Evolutionary conservation across 2,113 vertebrate genomes (phyloP).

Genomic region (Pteronura brasiliensis): DNA sequence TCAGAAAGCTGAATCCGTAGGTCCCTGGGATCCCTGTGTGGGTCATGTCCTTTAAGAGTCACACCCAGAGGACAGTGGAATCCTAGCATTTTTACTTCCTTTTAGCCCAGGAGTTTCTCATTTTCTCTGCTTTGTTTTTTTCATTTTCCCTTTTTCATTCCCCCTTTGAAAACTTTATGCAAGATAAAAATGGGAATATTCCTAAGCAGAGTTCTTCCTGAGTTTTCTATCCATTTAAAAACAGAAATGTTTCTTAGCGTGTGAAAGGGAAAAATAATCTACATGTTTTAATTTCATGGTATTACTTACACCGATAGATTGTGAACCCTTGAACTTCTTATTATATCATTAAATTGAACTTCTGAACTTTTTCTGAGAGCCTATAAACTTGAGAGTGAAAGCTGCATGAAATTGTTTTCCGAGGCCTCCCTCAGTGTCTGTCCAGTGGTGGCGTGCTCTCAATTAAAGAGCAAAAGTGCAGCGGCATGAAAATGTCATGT

Average conservation of each 20-base stretch:
- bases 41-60: neutral
- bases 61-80: neutral
- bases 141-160: neutral
- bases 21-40: too few relatives aligned
- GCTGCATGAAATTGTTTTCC: constrained; percentile 56
- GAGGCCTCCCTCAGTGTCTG: neutral
- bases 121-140: neutral
- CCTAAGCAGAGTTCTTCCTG: neutral
- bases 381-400: constrained; percentile 58
- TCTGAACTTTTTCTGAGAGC: constrained; percentile 57
- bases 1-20: neutral
- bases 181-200: neutral
- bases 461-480: neutral
- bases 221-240: neutral
- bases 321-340: constrained; percentile 60
- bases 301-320: neutral
- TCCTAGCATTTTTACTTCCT: neutral
- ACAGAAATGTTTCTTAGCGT: neutral
- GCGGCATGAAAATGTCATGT: neutral
- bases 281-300: constrained; percentile 8
- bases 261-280: neutral
- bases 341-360: constrained; percentile 64
- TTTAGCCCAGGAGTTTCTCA: neutral
- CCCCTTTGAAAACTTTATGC: neutral
- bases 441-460: neutral